Base-by-base conservation (phyloP, 2,797 vertebrate genomes). In the Channallabes apus region DNA sequence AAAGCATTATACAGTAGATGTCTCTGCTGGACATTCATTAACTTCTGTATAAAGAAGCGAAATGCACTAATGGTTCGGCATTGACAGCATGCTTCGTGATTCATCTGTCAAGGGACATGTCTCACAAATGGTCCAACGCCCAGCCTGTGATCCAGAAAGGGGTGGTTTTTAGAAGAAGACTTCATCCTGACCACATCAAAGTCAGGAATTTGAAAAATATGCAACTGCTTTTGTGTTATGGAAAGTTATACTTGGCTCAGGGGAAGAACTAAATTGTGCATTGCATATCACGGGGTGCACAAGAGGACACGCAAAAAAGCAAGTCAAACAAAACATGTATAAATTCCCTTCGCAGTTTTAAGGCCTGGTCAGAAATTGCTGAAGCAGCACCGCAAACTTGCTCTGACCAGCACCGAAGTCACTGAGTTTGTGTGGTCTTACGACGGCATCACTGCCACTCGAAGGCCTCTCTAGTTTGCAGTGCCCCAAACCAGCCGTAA, bases 221-320 rank as follows among this genome's bases (percentile, higher is more conserved):
- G 82, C 75, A 68, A 76, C 61, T 76, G 82, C 77, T 76, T 81
- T 82, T 84, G 86, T 84, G 86, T 87, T 81, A 75, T 77, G 78
- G 61, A 87, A 87, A 82, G 82, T 87, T 87, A 87, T 81, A 87
- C 86, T 87, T 82, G 82, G 82, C 86, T 61, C 24, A 27, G 38
- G 78, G 77, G 35, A 32, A 65, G 77, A 81, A 56, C 69, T 84
- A 61, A 84, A 84, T 76, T 68, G 73, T 58, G 86, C 86, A 81
- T 76, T 84, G 73, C 82, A 69, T 80, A 84, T 80, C 68, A 58
- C 2, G 20, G 69, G 78, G 82, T 85, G 82, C 59, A 82, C 29
- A 29, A 65, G 59, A 82, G 84, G 76, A 72, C 67, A 83, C 0
- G 27, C 59, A 51, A 64, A 80, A 80, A 75, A 64, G 24, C 83